A percentile compares a stretch with the other conserved stretches of the same genome.
Evolutionary conservation across 2,113 vertebrate genomes (phyloP).

Genomic region (rabbit (Oryctolagus cuniculus)): mOryCun1.1 NC_091438.1:21615001-21615500

Average conservation of each 20-base stretch:
- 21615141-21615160: conserved; percentile 80
- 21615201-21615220: conserved; percentile 77
- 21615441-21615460: conserved; percentile 47
- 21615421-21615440: conserved; percentile 44
- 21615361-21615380: conserved; percentile 74
- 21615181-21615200: conserved; percentile 78
- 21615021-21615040: background rate
- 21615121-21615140: conserved; percentile 76
- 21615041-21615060: conserved; percentile 63
- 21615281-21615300: conserved; percentile 79
- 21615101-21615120: conserved; percentile 71
- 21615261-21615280: conserved; percentile 76
- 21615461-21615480: background rate
- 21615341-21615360: conserved; percentile 77
- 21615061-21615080: conserved; percentile 70
- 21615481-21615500: conserved; percentile 50
- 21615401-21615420: conserved; percentile 63
- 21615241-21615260: conserved; percentile 79
- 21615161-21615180: conserved; percentile 77
- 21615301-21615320: conserved; percentile 65
- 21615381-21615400: conserved; percentile 75
- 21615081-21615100: conserved; percentile 60
- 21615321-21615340: conserved; percentile 69
- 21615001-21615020: background rate
- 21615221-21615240: conserved; percentile 81